Conservation (phyloP, 2,797 vertebrate genomes). For the Silurus aristotelis region DNA sequence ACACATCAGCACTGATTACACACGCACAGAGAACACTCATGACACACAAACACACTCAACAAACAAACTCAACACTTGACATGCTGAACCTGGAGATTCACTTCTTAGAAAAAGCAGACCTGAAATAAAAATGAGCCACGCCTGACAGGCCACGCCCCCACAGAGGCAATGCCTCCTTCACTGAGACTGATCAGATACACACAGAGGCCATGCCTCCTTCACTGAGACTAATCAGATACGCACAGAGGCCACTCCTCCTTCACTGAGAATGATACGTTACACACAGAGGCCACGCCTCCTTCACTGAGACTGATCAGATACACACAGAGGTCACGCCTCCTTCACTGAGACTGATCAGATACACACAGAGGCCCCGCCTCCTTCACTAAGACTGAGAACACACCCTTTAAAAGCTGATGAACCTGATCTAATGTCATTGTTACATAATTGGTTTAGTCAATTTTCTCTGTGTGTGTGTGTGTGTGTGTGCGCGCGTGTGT, state of each 20-base stretch:
- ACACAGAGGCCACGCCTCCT: background rate
- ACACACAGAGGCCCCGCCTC: background rate
- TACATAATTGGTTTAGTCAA: constrained; percentile 46
- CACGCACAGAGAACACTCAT: constrained; percentile 32
- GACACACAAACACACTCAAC: background rate
- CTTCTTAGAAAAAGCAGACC: background rate
- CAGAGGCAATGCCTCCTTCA: background rate
- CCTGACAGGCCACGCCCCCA: no score
- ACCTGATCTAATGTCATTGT: constrained; percentile 39
- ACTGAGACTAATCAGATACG: background rate
- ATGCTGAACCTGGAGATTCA: background rate
- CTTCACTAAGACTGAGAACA: background rate
- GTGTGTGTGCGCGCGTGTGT: no score
- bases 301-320: background rate
- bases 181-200: background rate
- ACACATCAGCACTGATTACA: constrained; percentile 77
- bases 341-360: background rate
- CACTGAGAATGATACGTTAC: background rate
- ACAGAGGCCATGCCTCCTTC: background rate
- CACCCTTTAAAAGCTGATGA: constrained; percentile 4
- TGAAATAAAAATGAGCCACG: background rate
- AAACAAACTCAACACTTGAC: constrained; percentile 33
- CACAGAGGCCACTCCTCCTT: background rate
- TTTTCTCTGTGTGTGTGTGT: background rate
- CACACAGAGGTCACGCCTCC: background rate